Conservation (phyloP, 2,888 invertebrate genomes). For the Nineta flava region DNA sequence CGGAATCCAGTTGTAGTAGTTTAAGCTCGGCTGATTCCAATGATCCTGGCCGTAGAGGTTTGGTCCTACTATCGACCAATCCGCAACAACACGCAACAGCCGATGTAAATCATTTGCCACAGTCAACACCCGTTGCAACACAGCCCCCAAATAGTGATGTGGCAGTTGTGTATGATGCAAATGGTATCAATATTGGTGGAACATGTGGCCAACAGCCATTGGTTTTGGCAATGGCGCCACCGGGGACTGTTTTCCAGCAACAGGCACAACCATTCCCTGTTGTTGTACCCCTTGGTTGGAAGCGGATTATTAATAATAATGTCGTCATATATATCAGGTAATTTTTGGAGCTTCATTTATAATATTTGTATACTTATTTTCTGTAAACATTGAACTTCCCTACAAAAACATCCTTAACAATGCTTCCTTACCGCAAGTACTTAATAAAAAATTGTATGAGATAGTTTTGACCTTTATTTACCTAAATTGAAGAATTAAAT, state of each 20-base stretch:
- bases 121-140: slow-evolving; percentile 16
- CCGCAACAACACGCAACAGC: slow-evolving; percentile 19
- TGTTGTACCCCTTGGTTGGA: slow-evolving; percentile 63
- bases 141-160: slow-evolving; percentile 4
- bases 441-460: too few relatives aligned
- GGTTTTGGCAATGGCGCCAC: slow-evolving; percentile 23
- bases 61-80: slow-evolving; percentile 13
- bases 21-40: slow-evolving; percentile 31
- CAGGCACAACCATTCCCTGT: slow-evolving; percentile 19
- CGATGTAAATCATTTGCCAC: slow-evolving; percentile 20
- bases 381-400: too few relatives aligned
- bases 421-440: too few relatives aligned
- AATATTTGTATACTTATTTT: too few relatives aligned
- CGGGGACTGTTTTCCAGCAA: slow-evolving; percentile 14
- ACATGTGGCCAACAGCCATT: slow-evolving; percentile 16
- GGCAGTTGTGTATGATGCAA: slow-evolving; percentile 27
- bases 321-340: slow-evolving; percentile 65
- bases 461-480: too few relatives aligned
- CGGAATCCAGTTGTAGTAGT: slow-evolving; percentile 39
- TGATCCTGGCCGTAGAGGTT: slow-evolving; percentile 14
- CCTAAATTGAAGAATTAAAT: too few relatives aligned
- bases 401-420: too few relatives aligned
- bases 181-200: slow-evolving; percentile 26
- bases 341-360: slow-evolving; percentile 17
- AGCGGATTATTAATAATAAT: slow-evolving; percentile 52